Conservation (phyloP, 2,113 vertebrate species). For the Vanacampus margaritifer region DNA sequence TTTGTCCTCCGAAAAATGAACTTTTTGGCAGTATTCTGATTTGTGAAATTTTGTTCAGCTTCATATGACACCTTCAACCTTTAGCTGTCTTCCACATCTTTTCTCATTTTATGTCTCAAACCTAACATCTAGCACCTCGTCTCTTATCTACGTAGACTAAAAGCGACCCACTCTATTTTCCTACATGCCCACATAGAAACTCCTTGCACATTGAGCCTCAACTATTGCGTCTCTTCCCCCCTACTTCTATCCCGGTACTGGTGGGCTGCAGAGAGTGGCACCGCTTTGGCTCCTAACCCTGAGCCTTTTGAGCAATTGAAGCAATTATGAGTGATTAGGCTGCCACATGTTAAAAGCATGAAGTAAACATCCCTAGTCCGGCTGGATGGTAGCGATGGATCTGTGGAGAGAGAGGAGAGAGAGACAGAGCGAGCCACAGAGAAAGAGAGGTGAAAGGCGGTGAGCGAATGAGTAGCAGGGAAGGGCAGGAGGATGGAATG, state of each 20-base stretch:
- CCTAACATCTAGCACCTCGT: background rate
- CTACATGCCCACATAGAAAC: conserved; percentile 1
- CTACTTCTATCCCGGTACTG: conserved; percentile 6
- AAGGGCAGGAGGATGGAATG: conserved; percentile 32
- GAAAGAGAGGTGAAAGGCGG: conserved; percentile 7
- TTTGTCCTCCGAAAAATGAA: background rate
- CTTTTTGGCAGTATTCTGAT: background rate
- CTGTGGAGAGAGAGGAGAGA: conserved; percentile 14
- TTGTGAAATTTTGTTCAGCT: background rate
- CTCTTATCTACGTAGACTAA: background rate
- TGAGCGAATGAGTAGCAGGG: conserved; percentile 26
- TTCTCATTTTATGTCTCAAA: background rate
- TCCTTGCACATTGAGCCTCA: background rate
- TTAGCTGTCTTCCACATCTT: background rate
- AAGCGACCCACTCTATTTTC: background rate
- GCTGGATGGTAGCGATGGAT: conserved; percentile 13
- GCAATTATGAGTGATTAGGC: conserved; percentile 69
- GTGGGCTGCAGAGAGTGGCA: conserved; percentile 1
- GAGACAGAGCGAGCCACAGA: conserved; percentile 9
- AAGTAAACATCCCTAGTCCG: conserved; percentile 61
- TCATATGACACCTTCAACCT: background rate
- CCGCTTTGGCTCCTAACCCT: conserved; percentile 7
- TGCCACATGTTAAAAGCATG: conserved; percentile 39
- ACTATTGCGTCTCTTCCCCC: conserved; percentile 6
- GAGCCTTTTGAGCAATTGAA: conserved; percentile 40